Base-by-base conservation (phyloP, 2,113 vertebrate species). In the Pseudorhombus dupliciocellatus region DNA sequence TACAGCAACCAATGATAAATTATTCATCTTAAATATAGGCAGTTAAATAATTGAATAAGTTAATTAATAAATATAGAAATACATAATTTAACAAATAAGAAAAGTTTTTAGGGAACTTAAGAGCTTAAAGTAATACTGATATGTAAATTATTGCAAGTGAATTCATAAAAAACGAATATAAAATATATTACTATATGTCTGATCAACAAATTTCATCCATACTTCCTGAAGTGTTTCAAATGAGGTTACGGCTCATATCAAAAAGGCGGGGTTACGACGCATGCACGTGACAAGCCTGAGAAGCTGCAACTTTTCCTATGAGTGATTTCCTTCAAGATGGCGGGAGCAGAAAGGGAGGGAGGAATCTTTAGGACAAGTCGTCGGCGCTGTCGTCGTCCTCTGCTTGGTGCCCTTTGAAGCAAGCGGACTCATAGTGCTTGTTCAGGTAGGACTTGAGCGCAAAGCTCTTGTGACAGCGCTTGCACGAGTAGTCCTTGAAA, bases 401-500 rank as follows among this genome's bases (percentile, higher is more conserved):
- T 5, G 52, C 80, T 0, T 91, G 70, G 1, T 93, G 87, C 40
- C 92, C 94, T 84, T 95, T 96, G 90, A 95, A 95, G 91, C 95
- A 96, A 70, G 95, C 95, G 0, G 95, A 96, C 93, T 97, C 96
- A 53, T 96, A 95, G 93, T 97, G 96, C 92, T 97, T 97, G 94
- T 95, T 96, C 84, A 96, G 93, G 90, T 96, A 96, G 60, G 96
- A 96, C 92, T 96, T 96, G 75, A 96, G 95, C 0, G 96, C 93
- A 48, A 96, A 95, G 89, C 92, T 95, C 88, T 96, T 96, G 92
- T 91, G 87, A 89, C 96, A 97, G 83, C 94, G 91, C 78, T 95
- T 95, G 91, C 96, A 97, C 80, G 94, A 90, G 91, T 96, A 95
- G 93, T 96, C 95, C 90, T 97, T 97, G 90, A 96, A 96, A 79